Conservation (phyloP, 2,888 invertebrate genomes). For the Rhogogaster chlorosoma region DNA sequence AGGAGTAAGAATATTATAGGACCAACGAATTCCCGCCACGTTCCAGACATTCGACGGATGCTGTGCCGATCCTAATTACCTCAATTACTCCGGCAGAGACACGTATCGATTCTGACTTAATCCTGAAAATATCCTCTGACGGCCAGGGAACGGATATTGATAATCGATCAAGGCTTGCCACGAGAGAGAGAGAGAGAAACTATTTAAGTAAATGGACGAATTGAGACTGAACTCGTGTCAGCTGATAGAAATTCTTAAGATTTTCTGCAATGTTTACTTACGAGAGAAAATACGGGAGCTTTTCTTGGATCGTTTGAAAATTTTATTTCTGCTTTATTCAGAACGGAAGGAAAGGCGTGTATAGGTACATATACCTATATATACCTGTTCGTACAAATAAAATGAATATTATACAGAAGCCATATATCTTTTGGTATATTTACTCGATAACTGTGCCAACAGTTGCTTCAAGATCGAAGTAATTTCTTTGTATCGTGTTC, state of each 20-base stretch:
- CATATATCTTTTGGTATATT: not conserved
- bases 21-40: conserved; percentile 32
- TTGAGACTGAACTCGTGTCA: not conserved
- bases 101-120: conserved; percentile 12
- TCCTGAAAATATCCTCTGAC: conserved; percentile 3
- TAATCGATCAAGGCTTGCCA: not conserved
- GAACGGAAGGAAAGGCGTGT: not conserved
- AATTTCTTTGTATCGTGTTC: not conserved
- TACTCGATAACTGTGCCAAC: not conserved
- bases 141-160: not conserved
- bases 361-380: not conserved
- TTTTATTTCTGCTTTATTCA: not conserved
- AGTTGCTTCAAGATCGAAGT: not conserved
- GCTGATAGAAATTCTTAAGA: not conserved
- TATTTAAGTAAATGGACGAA: not conserved
- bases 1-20: not conserved
- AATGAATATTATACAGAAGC: not conserved
- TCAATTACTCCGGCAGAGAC: conserved; percentile 21
- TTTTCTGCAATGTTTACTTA: not conserved
- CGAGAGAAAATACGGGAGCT: not conserved
- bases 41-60: conserved; percentile 46
- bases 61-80: conserved; percentile 37
- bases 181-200: not conserved
- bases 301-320: not conserved
- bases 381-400: not conserved